Evolutionary conservation across 2,113 vertebrate species (phyloP).

Genomic region (Cinclus cinclus): DNA sequence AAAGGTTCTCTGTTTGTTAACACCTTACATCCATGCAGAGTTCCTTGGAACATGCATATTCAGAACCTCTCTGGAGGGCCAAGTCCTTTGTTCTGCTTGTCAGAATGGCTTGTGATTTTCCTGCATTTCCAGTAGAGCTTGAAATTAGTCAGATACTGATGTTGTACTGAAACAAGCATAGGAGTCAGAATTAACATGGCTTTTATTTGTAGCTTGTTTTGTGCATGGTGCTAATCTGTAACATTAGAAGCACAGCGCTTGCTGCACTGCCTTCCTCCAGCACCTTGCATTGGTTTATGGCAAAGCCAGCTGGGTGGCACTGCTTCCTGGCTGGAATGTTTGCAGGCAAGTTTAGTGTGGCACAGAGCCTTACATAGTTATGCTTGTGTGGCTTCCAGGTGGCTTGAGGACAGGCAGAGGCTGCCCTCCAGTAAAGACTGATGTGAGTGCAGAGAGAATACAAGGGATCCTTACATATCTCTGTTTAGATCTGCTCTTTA

Average conservation of each 20-base stretch:
- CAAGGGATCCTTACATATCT: not conserved
- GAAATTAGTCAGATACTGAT: not conserved
- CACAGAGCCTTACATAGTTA: not conserved
- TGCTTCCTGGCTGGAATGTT: not conserved
- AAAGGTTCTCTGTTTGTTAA: not conserved
- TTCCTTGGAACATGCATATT: not conserved
- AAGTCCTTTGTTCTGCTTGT: not conserved
- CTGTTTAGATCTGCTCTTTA: not conserved
- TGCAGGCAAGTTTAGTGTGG: not conserved
- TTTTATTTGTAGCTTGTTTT: slow-evolving; percentile 46
- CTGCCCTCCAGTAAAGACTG: not conserved
- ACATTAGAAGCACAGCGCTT: not conserved
- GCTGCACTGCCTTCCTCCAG: not conserved
- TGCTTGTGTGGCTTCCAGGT: not conserved
- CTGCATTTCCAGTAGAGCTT: not conserved
- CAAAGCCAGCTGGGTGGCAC: not conserved
- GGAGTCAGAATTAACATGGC: slow-evolving; percentile 1
- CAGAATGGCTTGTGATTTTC: not conserved
- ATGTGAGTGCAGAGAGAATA: not conserved
- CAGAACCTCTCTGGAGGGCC: not conserved
- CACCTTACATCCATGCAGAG: not conserved
- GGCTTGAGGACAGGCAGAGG: not conserved
- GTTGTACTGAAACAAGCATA: slow-evolving; percentile 23
- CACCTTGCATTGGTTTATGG: not conserved
- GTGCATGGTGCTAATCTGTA: slow-evolving; percentile 15